Evolutionary conservation across 2,888 invertebrate genomes (phyloP), one percentile per base, ranked within the genome.

Genomic region (Agrochola lychnidis): DNA sequence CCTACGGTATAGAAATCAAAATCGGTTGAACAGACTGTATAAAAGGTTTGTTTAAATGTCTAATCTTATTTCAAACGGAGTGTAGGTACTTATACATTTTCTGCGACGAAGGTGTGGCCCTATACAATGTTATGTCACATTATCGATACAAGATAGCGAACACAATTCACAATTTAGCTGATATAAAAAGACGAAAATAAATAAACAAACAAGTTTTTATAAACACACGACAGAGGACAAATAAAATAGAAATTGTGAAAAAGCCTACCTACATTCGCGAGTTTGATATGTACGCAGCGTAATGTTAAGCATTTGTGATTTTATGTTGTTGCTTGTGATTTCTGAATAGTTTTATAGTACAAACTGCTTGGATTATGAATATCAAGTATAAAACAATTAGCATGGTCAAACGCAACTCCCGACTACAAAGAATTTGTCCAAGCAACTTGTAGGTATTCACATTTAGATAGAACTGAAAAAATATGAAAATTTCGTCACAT

Each of bases 281-380:
- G 56, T 64, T 70, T 48, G 2, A 69, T 36, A 30, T 53, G 61
- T 57, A 81, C 68, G 61, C 70, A 78, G 71, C 61, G 30, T 51
- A 68, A 73, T 66, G n/a, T 48, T 59, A 85, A 85, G 85, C 82
- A 66, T 63, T 67, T 36, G 74, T 84, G 84, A 73, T 61, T 51
- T 42, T n/a, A 64, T 71, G 70, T 74, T 61, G 25, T 69, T 72
- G 81, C 51, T 61, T 57, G 61, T 67, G 70, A 61, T 66, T 63
- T 69, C 25, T 76, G 61, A 56, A 68, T 30, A 30, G 16, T 70
- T 45, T 40, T 25, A 30, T 45, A 30, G 42, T 74, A 82, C 73
- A 83, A 82, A 56, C 19, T 70, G 74, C 78, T 82, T 82, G 71
- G 78, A 74, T 36, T 16, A 16, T 1, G 10, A 64, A 16, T 53